Base-by-base conservation (phyloP, 2,888 invertebrate species). In the Epinotia brunnichana region DNA sequence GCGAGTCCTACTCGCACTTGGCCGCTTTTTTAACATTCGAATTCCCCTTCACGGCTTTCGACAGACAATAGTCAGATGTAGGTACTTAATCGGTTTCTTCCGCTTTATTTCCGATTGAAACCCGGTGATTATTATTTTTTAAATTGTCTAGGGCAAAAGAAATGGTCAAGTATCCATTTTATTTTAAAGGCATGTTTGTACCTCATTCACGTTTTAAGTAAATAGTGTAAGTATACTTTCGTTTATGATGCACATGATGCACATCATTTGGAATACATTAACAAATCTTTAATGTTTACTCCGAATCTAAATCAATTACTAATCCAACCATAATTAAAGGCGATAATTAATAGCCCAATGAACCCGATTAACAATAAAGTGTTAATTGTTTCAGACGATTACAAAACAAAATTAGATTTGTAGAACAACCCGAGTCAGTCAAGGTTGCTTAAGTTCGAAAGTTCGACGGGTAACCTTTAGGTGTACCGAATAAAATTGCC, bases 401-500 rank as follows among this genome's bases (percentile, higher is more conserved):
- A 69, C 51, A 63, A 68, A 68, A 59, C 56, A 29, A 70, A 70
- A 63, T 60, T 64, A 74, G 73, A 76, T 76, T 79, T 77, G 70
- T 75, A 63, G 74, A 75, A 63, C 76, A 73, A 69, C 73, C 69
- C 74, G 74, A 68, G 68, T 59, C 66, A 61, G 63, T 73, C 73
- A 73, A 73, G 73, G 73, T 73, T 59, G 69, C 21, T 44, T 19
- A 69, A 69, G 77, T 80, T 76, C 70, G 73, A 75, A 74, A 76
- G 74, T 70, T 77, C 76, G 70, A 72, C 57, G 69, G 72, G 78
- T 82, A 82, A 83, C 81, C 82, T 83, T 82, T 80, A 80, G 69
- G 73, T 77, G 78, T 81, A 77, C 80, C 80, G 78, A 59, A 69
- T 78, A 77, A 75, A 83, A 85, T 82, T 76, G 69, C 71, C 75